Conservation (phyloP, 2,113 vertebrate genomes). For the Aplodontia rufa region DNA sequence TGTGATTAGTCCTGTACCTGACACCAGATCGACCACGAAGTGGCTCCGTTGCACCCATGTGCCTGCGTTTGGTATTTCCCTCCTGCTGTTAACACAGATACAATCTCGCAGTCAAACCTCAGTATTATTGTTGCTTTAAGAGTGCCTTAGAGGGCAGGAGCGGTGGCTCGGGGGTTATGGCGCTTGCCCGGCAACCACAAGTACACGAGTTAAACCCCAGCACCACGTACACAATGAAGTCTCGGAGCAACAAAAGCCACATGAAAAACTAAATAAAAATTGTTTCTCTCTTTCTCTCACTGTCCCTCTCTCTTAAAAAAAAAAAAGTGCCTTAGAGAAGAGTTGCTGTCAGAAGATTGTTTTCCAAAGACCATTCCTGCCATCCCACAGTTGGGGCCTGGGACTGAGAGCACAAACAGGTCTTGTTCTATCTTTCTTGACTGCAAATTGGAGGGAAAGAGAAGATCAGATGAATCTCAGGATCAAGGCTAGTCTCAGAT, state of each 20-base stretch:
- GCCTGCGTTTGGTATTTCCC: background rate
- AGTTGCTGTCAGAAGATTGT: background rate
- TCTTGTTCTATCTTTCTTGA: background rate
- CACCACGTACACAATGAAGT: too few relatives aligned
- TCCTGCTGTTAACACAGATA: background rate
- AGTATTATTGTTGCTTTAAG: background rate
- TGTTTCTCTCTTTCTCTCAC: too few relatives aligned
- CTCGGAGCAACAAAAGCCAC: too few relatives aligned
- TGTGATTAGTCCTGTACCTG: background rate
- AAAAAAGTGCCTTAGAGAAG: background rate
- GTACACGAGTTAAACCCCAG: too few relatives aligned
- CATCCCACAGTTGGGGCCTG: background rate
- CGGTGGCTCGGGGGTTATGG: too few relatives aligned
- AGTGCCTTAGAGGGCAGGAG: background rate
- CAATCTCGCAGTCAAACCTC: background rate
- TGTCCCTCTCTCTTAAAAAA: too few relatives aligned
- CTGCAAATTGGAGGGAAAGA: background rate
- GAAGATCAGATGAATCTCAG: background rate
- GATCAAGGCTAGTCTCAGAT: background rate
- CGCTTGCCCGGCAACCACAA: too few relatives aligned
- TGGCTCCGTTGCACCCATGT: fast-evolving
- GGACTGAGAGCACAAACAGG: background rate
- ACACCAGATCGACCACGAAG: background rate
- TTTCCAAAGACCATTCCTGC: background rate
- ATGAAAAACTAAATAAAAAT: too few relatives aligned